phyloP scores from a whole-genome alignment of 2,113 vertebrate species.

The Petaurus breviceps region DNA sequence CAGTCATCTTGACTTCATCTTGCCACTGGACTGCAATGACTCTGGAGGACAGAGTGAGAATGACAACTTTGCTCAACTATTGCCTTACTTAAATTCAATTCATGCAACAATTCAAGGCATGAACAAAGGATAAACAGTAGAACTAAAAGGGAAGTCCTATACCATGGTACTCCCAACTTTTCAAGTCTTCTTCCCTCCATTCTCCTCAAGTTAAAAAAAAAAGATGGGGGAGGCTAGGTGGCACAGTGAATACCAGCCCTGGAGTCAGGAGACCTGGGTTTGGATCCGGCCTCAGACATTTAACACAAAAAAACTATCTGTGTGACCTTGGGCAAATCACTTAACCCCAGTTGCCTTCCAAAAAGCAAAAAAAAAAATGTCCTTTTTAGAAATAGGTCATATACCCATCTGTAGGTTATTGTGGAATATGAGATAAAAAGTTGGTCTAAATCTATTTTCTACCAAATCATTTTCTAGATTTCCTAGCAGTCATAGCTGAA shows the following conservation, averaged over 20 bases:
- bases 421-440: neutral
- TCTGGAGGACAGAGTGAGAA: too few relatives aligned
- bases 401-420: neutral
- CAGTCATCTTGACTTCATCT: too few relatives aligned
- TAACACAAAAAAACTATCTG: too few relatives aligned
- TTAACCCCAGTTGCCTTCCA: too few relatives aligned
- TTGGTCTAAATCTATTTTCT: neutral
- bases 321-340: too few relatives aligned
- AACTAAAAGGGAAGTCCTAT: neutral
- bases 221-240: neutral
- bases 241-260: too few relatives aligned
- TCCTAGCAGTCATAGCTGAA: neutral
- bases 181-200: neutral
- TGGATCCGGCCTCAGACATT: too few relatives aligned
- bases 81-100: too few relatives aligned
- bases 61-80: too few relatives aligned
- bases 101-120: too few relatives aligned
- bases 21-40: too few relatives aligned
- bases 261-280: too few relatives aligned
- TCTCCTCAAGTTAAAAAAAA: neutral
- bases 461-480: neutral
- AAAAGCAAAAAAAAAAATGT: neutral
- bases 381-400: neutral
- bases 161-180: neutral
- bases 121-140: neutral